Evolutionary conservation across 2,797 vertebrate species (phyloP).

Genomic region (Coranthus polyacanthus): DNA sequence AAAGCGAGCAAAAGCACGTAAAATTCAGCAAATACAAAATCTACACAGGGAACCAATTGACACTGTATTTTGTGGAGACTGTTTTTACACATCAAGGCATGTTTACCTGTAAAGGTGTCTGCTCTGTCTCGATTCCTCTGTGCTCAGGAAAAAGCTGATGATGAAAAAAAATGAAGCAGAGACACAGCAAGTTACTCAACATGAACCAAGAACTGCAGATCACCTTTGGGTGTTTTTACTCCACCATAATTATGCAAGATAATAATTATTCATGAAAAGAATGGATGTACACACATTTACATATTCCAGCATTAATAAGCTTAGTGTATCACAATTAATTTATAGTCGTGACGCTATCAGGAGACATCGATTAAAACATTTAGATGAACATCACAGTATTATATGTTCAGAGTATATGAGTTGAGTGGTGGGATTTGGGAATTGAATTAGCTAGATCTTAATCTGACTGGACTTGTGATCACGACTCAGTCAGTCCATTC

Average conservation of each 20-base stretch:
- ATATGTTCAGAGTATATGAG: background rate
- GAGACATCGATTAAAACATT: conserved; percentile 7
- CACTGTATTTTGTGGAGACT: background rate
- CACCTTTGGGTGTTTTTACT: conserved; percentile 5
- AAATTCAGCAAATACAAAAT: background rate
- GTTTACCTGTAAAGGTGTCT: conserved; percentile 88
- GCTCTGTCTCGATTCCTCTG: conserved; percentile 85
- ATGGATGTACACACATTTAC: conserved; percentile 42
- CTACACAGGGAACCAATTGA: background rate
- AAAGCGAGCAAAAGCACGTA: background rate
- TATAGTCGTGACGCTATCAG: background rate
- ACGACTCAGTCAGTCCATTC: conserved; percentile 29
- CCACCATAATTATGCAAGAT: conserved; percentile 34
- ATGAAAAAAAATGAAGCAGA: conserved; percentile 32
- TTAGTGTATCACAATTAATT: conserved; percentile 4
- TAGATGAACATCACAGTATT: conserved; percentile 3
- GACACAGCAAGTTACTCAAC: conserved; percentile 34
- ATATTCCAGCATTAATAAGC: conserved; percentile 27
- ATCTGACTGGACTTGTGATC: conserved; percentile 21
- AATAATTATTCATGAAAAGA: conserved; percentile 57
- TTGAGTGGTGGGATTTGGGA: conserved; percentile 13
- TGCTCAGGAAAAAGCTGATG: conserved; percentile 87
- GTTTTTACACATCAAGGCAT: background rate
- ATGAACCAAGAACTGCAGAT: conserved; percentile 1
- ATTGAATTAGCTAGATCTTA: conserved; percentile 30